Base-by-base conservation (phyloP, 53 echinoderm and acorn worm genomes). In the Holothuria scabra region DNA sequence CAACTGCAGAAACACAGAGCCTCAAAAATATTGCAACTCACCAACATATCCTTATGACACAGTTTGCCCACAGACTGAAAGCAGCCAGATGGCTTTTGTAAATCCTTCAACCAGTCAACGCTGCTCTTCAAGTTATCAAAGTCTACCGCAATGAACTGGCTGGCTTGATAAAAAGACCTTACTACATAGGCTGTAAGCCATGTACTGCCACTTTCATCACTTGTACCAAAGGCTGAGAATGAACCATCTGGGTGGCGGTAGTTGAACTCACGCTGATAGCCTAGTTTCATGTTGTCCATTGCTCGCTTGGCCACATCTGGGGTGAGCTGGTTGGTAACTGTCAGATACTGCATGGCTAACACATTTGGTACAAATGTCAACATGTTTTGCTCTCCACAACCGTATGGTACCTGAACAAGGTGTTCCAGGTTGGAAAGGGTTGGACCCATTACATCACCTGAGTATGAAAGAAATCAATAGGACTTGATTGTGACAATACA, bases 361-460 rank as follows among this genome's bases (percentile, higher is more conserved):
- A 95, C 89, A 62, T 95, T 95, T 12, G 95, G 93, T 21, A 91
- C 93, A 48, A 95, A 81, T 18, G 89, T 91, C 33, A 93, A 78
- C 87, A 95, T 93, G 83, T 95, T 95, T 84, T 95, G 95, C 68
- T 95, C 95, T 24, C 95, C 95, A 49, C 93, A 95, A 26, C 95
- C 95, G 12, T 88, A 86, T 11, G 93, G 95, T 35, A 93, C 87
- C 18, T 87, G 91, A 38, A 95, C 85, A 57, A 95, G 58, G 59
- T 91, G 83, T 58, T 95, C 89, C 33, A 95, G 83, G 49, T 95
- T 95, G 70, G 91, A 87, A 28, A 93, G 46, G 8, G 91, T 91
- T 10, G 93, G 89, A 5, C 95, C 95, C 87, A 95, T 91, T 74
- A 95, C 56, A 65, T 95, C 95, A 56, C 91, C 95, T 95, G 86